Conservation (phyloP, 2,888 invertebrate species). For the Kryphioiulus occultus region DNA sequence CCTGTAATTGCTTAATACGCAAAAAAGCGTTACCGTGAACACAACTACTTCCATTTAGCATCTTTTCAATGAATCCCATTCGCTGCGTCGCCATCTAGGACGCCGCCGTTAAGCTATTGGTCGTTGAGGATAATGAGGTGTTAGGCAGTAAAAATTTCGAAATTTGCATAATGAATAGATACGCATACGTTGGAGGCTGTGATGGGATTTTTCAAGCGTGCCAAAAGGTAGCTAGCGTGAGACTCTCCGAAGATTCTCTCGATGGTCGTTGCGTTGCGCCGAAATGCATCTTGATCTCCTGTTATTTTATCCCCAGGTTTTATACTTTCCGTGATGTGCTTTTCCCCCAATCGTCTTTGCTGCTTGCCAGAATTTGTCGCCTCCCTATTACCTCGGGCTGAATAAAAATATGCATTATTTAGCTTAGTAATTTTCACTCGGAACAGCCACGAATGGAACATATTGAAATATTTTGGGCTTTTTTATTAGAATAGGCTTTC, state of each 20-base stretch:
- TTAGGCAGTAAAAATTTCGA: conserved; percentile 28
- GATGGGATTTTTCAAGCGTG: conserved; percentile 10
- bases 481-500: neutral
- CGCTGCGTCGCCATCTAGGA: neutral
- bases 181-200: neutral
- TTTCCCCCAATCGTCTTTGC: conserved; percentile 4
- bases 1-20: neutral
- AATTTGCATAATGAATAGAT: conserved; percentile 44
- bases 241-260: neutral
- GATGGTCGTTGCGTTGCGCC: neutral
- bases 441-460: neutral
- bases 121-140: conserved; percentile 46
- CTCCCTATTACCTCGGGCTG: neutral
- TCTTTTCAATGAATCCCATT: conserved; percentile 44
- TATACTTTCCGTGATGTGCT: neutral
- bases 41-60: neutral
- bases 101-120: conserved; percentile 39
- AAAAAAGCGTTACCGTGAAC: neutral
- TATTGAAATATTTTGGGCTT: conserved; percentile 1
- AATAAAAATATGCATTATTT: conserved; percentile 8
- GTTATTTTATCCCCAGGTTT: conserved; percentile 8
- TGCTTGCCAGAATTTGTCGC: neutral
- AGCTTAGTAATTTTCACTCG: neutral
- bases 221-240: neutral
- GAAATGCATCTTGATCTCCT: neutral